phyloP scores from a whole-genome alignment of 1,140 invertebrate species.

The Drosophila burlai region DNA sequence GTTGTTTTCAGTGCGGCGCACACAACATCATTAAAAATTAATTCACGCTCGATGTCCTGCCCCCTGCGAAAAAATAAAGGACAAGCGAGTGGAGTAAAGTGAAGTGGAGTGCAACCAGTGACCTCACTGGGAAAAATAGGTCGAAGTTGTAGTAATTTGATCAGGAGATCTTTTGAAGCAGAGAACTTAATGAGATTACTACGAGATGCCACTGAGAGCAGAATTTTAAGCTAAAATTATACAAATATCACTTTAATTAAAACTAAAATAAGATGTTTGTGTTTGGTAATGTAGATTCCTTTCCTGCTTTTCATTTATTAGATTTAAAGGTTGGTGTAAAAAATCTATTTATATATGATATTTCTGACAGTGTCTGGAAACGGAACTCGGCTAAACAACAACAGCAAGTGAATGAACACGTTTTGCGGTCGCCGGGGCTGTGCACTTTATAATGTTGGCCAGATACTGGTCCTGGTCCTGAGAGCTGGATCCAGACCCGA shows the following conservation, averaged over 20 bases:
- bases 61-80: slow-evolving; percentile 39
- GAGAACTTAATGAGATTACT: background rate
- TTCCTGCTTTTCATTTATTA: too few species aligned
- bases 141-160: background rate
- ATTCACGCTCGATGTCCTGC: slow-evolving; percentile 80
- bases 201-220: background rate
- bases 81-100: slow-evolving; percentile 13
- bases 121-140: slow-evolving; percentile 1
- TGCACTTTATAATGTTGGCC: slow-evolving; percentile 71
- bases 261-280: background rate
- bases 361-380: slow-evolving; percentile 11
- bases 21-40: slow-evolving; percentile 84
- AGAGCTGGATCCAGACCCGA: slow-evolving; percentile 24
- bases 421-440: slow-evolving; percentile 60
- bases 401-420: slow-evolving; percentile 66
- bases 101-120: slow-evolving; percentile 25
- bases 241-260: background rate
- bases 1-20: slow-evolving; percentile 62
- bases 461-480: slow-evolving; percentile 10
- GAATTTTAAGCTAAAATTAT: too few species aligned
- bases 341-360: background rate
- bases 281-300: too few species aligned
- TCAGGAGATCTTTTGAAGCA: background rate
- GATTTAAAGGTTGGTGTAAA: too few species aligned
- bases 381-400: slow-evolving; percentile 52